A percentile compares a stretch with the other conserved stretches of the same genome.
These are phyloP conservation scores for Metopia argyrocephala DNA, from an alignment of 2,888 invertebrate species.

Conservation along the genomic window DNA sequence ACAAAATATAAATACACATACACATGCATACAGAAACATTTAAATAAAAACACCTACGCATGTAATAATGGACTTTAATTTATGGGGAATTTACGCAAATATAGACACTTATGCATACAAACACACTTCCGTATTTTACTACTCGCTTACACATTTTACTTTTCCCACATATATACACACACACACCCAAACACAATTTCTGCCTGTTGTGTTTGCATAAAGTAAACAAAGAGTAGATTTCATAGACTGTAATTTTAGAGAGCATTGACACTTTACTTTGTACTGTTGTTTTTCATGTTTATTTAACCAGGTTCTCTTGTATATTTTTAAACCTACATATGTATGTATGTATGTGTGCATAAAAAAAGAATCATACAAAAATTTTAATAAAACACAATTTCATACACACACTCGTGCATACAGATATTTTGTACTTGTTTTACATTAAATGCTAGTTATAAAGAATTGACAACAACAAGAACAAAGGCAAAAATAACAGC, in stretches of 20 bases:
- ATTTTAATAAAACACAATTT: background rate
- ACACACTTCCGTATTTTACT: too few relatives aligned
- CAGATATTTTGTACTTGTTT: background rate
- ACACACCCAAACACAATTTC: background rate
- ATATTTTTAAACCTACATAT: background rate
- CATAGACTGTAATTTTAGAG: conserved; percentile 53
- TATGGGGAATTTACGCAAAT: conserved; percentile 16
- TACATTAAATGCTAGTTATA: background rate
- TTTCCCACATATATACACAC: background rate
- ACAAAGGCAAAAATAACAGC: background rate
- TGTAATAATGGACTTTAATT: background rate
- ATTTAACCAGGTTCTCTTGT: conserved; percentile 27
- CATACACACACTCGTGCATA: background rate
- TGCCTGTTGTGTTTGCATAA: background rate
- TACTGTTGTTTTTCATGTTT: conserved; percentile 51
- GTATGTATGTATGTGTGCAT: background rate
- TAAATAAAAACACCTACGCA: conserved; percentile 7
- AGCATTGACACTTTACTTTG: conserved; percentile 62
- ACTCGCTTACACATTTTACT: background rate
- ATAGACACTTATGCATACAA: background rate
- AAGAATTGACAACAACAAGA: background rate
- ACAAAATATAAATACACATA: background rate
- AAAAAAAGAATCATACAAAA: background rate
- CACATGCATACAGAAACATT: background rate
- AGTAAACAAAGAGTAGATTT: conserved; percentile 13